Conservation (phyloP, 2,113 vertebrate species). For the Chinchilla lanigera region DNA sequence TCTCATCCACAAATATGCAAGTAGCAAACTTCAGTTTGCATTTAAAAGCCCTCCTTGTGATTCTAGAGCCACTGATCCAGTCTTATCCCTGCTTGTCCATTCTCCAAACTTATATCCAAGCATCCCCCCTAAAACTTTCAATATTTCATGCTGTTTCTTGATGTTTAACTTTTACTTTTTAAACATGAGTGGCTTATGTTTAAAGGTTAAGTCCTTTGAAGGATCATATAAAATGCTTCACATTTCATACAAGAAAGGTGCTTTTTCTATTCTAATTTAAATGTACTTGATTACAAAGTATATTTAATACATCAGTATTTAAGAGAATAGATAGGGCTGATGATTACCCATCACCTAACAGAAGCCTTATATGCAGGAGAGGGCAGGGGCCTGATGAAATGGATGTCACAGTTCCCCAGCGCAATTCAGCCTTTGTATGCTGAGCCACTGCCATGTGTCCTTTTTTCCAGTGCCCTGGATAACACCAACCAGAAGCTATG, state of each 20-base stretch:
- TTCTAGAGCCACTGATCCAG: not conserved
- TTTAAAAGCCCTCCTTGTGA: not conserved
- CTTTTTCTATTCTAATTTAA: not conserved
- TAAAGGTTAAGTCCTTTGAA: not conserved
- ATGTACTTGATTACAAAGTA: not conserved
- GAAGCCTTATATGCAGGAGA: not conserved
- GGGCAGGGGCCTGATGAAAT: not conserved
- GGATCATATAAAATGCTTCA: not conserved
- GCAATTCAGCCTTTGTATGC: not conserved
- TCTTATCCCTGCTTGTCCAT: not conserved
- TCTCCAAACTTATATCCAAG: not conserved
- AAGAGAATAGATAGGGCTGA: not conserved
- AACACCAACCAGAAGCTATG: constrained; percentile 4
- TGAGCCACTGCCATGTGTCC: not conserved
- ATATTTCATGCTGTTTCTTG: not conserved
- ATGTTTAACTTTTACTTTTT: not conserved
- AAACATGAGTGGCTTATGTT: not conserved
- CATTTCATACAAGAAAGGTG: not conserved
- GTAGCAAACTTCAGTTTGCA: not conserved
- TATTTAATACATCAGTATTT: not conserved
- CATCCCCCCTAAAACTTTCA: not conserved
- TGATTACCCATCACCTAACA: not conserved
- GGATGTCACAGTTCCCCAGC: not conserved
- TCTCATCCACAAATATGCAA: not conserved
- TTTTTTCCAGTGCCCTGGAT: not conserved